Evolutionary conservation across 37 sponge, comb jelly and placozoan species (phyloP).

Genomic region (Amphimedon queenslandica): DNA sequence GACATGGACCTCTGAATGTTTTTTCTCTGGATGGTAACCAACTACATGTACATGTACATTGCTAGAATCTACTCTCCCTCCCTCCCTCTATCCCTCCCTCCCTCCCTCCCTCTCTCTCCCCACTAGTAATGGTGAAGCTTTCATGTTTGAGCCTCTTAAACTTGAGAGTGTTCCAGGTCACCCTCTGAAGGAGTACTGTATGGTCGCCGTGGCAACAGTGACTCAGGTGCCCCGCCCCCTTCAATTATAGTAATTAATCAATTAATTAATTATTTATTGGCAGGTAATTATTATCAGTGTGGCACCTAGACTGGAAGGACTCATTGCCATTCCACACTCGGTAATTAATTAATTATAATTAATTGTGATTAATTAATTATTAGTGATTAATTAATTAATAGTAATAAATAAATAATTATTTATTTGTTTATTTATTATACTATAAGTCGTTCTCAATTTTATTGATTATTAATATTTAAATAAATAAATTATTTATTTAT

Average conservation of each 20-base stretch:
- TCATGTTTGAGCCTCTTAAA: conserved; percentile 64
- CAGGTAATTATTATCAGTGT: conserved; percentile 46
- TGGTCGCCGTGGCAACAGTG: conserved; percentile 64
- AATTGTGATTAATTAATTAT: no score
- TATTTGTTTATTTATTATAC: no score
- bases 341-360: no score
- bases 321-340: conserved; percentile 31
- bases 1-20: conserved; percentile 52
- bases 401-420: no score
- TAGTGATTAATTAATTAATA: no score
- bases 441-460: background rate
- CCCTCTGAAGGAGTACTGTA: conserved; percentile 30
- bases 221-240: conserved; percentile 17
- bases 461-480: background rate
- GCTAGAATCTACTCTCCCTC: background rate
- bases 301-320: conserved; percentile 21
- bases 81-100: background rate
- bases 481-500: background rate
- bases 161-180: conserved; percentile 35
- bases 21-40: conserved; percentile 79
- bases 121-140: conserved; percentile 82
- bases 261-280: background rate
- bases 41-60: background rate
- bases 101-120: background rate
- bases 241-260: background rate